Evolutionary conservation across 2,888 invertebrate species (phyloP).

Genomic region (Drosophila meridionalis): DNA sequence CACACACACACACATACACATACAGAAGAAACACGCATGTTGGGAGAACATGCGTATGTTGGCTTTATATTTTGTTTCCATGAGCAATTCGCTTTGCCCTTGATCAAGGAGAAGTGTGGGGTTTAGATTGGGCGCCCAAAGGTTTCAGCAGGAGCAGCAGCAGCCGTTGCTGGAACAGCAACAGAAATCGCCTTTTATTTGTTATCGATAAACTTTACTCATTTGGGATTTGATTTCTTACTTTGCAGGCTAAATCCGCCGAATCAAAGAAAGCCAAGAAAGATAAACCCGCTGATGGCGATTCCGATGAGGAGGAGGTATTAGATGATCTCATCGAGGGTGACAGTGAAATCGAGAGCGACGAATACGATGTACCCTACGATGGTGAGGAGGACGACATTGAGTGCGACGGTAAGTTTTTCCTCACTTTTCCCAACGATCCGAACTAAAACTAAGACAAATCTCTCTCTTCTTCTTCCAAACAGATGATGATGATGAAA

Average conservation of each 20-base stretch:
- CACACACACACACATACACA: conserved; percentile 20
- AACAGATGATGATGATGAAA: conserved; percentile 84
- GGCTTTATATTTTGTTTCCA: conserved; percentile 44
- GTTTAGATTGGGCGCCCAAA: conserved; percentile 54
- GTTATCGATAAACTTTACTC: conserved; percentile 33
- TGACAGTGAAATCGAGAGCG: conserved; percentile 84
- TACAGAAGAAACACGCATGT: conserved; percentile 13
- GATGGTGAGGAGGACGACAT: conserved; percentile 84
- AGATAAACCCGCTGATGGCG: conserved; percentile 81
- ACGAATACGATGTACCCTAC: conserved; percentile 84
- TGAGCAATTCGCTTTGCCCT: conserved; percentile 58
- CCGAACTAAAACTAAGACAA: conserved; percentile 12
- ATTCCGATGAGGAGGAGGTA: conserved; percentile 82
- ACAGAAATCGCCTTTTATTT: background rate
- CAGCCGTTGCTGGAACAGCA: background rate
- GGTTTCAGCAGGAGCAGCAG: background rate
- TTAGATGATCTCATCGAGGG: conserved; percentile 82
- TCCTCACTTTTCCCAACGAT: background rate
- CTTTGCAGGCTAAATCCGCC: conserved; percentile 82
- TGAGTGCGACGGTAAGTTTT: conserved; percentile 81
- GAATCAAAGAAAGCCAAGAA: conserved; percentile 85
- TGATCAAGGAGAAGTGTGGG: conserved; percentile 80
- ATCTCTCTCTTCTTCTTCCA: background rate
- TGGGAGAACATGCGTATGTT: conserved; percentile 44
- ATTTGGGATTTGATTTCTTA: conserved; percentile 12